These are phyloP conservation scores for Rhabditophanes sp. DNA, from an alignment of 2,888 invertebrate genomes.

Conservation along the genomic window DNA sequence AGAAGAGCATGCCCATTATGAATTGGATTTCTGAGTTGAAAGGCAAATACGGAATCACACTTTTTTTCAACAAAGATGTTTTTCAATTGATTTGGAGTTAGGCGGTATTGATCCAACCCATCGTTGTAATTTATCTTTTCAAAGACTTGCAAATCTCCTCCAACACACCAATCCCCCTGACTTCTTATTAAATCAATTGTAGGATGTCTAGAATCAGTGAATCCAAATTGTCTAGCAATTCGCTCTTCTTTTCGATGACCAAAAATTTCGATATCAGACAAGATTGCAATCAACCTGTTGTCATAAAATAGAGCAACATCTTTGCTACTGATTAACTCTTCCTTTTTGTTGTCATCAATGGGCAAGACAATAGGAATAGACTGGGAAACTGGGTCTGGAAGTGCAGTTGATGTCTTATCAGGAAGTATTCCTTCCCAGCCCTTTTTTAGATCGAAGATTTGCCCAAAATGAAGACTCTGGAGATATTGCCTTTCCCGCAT, in stretches of 20 bases:
- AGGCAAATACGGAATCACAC: slow-evolving; percentile 93
- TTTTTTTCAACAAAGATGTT: slow-evolving; percentile 61
- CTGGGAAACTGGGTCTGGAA: slow-evolving; percentile 59
- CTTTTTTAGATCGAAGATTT: slow-evolving; percentile 53
- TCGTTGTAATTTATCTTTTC: slow-evolving; percentile 67
- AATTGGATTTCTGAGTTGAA: slow-evolving; percentile 88
- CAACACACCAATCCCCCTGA: slow-evolving; percentile 83
- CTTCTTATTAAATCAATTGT: slow-evolving; percentile 63
- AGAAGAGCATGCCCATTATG: slow-evolving; percentile 95
- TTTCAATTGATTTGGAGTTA: slow-evolving; percentile 80
- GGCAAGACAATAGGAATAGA: slow-evolving; percentile 86
- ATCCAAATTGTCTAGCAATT: slow-evolving; percentile 73
- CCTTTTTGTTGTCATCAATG: slow-evolving; percentile 57
- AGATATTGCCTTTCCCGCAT: slow-evolving; percentile 90
- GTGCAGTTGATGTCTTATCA: too few species aligned
- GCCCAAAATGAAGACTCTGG: slow-evolving; percentile 73
- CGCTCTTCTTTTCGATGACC: slow-evolving; percentile 75
- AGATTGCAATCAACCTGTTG: slow-evolving; percentile 46
- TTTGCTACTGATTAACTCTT: slow-evolving; percentile 1
- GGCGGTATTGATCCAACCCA: slow-evolving; percentile 76
- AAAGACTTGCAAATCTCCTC: slow-evolving; percentile 66
- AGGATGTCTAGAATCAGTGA: slow-evolving; percentile 30
- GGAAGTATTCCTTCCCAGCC: too few species aligned
- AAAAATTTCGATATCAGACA: slow-evolving; percentile 67
- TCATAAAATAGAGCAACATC: slow-evolving; percentile 44